phyloP scores from a whole-genome alignment of 2,888 invertebrate species.

The Pandemis corylana region DNA sequence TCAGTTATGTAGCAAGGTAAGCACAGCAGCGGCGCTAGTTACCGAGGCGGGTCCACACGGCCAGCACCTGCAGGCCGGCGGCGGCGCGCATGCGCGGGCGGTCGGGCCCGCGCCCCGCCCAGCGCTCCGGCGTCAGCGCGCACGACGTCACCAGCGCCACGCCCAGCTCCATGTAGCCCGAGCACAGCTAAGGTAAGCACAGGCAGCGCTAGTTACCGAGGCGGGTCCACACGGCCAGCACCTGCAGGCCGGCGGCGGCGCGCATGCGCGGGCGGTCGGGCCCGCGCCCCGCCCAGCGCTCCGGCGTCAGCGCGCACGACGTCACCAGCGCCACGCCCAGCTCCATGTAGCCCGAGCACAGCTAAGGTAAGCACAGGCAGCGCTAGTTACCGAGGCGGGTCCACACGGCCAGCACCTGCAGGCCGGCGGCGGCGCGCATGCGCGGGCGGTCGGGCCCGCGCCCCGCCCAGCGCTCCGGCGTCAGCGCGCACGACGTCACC shows the following conservation, averaged over 20 bases:
- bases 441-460: conserved; percentile 83
- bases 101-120: conserved; percentile 77
- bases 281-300: conserved; percentile 77
- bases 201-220: conserved; percentile 84
- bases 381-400: conserved; percentile 88
- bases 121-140: conserved; percentile 73
- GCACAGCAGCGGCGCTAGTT: conserved; percentile 35
- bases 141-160: conserved; percentile 75
- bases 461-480: conserved; percentile 76
- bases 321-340: conserved; percentile 78
- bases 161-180: conserved; percentile 78
- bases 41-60: conserved; percentile 96
- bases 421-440: conserved; percentile 96
- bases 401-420: conserved; percentile 97
- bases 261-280: conserved; percentile 90
- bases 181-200: conserved; percentile 84
- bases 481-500: conserved; percentile 73
- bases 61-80: conserved; percentile 96
- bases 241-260: conserved; percentile 95
- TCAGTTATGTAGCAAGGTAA: too few relatives aligned
- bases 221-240: conserved; percentile 96
- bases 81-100: conserved; percentile 93
- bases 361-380: conserved; percentile 65
- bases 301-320: conserved; percentile 70
- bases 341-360: conserved; percentile 84